Percentiles rank a stretch among this genome's conserved stretches.
These are phyloP conservation scores for Cygnus buccinator DNA, from an alignment of 2,113 vertebrate genomes.

Conservation along the genomic window DNA sequence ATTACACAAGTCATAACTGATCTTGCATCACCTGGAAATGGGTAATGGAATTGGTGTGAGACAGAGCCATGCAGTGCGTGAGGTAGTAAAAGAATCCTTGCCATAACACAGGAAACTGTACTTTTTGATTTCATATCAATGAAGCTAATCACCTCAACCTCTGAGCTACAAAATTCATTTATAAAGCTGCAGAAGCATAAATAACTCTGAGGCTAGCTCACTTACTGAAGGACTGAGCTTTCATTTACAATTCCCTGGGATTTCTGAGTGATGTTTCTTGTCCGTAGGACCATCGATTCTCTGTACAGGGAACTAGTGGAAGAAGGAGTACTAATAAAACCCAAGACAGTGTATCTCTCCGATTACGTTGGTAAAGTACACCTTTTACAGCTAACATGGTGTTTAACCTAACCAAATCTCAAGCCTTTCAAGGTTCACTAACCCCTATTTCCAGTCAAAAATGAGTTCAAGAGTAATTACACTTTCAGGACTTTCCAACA, in stretches of 20 bases:
- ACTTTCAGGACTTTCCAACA: background rate
- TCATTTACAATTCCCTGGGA: background rate
- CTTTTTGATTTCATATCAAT: background rate
- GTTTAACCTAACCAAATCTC: background rate
- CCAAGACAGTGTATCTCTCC: constrained; percentile 77
- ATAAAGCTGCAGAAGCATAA: background rate
- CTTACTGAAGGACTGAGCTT: background rate
- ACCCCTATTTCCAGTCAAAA: background rate
- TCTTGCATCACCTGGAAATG: constrained; percentile 22
- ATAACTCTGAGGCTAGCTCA: background rate
- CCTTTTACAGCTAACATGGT: background rate
- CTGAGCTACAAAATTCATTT: background rate
- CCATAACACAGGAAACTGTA: fast-evolving
- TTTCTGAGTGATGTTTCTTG: background rate
- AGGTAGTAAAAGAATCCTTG: background rate
- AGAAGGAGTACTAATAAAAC: constrained; percentile 78
- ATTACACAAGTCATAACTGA: constrained; percentile 38
- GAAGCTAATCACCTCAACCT: background rate
- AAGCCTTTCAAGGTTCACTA: background rate
- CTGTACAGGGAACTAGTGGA: constrained; percentile 84
- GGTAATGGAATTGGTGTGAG: background rate
- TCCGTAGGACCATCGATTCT: constrained; percentile 81
- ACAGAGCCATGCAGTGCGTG: background rate
- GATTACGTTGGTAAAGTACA: constrained; percentile 83
- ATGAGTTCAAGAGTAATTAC: background rate